These are phyloP conservation scores for Percopsis omiscomaycus DNA, from an alignment of 2,797 vertebrate species.

Conservation along the genomic window DNA sequence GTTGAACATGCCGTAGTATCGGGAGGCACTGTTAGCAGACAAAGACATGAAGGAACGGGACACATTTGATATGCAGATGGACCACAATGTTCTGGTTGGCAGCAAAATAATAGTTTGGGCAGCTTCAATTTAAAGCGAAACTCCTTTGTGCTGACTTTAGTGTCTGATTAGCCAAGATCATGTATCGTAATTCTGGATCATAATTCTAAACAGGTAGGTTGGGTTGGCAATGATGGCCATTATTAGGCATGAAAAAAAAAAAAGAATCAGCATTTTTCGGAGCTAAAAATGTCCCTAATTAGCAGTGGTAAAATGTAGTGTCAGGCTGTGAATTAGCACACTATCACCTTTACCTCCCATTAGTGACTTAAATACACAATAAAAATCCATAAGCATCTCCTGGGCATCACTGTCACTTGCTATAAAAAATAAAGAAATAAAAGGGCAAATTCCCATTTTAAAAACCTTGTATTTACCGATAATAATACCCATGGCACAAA, in stretches of 20 bases:
- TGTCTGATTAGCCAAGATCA: too few relatives aligned
- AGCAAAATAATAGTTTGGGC: constrained; percentile 54
- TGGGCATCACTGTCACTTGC: constrained; percentile 45
- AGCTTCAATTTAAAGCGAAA: constrained; percentile 63
- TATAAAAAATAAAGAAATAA: too few relatives aligned
- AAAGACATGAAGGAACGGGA: constrained; percentile 72
- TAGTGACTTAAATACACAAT: constrained; percentile 74
- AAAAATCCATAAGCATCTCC: constrained; percentile 55
- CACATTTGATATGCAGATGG: constrained; percentile 80
- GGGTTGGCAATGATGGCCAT: constrained; percentile 68
- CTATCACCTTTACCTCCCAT: constrained; percentile 80
- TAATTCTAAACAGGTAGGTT: constrained; percentile 84
- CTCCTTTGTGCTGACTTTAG: constrained; percentile 42
- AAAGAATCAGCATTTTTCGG: constrained; percentile 84
- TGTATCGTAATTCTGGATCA: constrained; percentile 68
- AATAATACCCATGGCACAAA: too few relatives aligned
- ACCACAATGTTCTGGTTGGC: constrained; percentile 66
- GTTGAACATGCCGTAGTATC: constrained; percentile 73
- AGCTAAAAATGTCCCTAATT: constrained; percentile 87
- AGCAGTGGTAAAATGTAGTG: constrained; percentile 77
- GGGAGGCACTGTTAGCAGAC: constrained; percentile 61
- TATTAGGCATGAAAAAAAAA: constrained; percentile 75
- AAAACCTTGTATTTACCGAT: too few relatives aligned
- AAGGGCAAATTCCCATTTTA: too few relatives aligned
- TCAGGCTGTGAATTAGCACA: constrained; percentile 76